Conservation (phyloP, 2,888 invertebrate genomes). For the Tubiluchus corallicola region DNA sequence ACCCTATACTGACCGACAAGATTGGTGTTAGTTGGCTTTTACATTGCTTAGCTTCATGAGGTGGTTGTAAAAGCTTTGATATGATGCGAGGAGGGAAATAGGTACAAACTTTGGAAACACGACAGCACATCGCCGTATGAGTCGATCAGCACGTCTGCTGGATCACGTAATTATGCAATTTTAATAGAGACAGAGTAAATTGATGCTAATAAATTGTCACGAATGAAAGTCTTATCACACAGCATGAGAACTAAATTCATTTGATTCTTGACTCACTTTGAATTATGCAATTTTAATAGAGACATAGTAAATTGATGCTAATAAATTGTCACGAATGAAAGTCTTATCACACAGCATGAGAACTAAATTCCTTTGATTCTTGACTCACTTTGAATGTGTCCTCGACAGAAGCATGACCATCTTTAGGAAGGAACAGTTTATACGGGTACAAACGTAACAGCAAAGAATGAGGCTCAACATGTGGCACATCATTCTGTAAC, state of each 20-base stretch:
- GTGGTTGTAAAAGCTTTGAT: too few relatives aligned
- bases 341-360: too few relatives aligned
- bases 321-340: neutral
- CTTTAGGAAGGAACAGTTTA: constrained; percentile 52
- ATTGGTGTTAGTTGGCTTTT: too few relatives aligned
- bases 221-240: constrained; percentile 9
- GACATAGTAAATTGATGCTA: constrained; percentile 11
- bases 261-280: too few relatives aligned
- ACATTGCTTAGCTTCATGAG: too few relatives aligned
- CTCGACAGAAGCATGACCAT: constrained; percentile 50
- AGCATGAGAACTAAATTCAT: constrained; percentile 9
- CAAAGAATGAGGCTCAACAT: constrained; percentile 44
- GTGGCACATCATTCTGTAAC: constrained; percentile 48
- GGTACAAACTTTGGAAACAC: too few relatives aligned
- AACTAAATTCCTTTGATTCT: too few relatives aligned
- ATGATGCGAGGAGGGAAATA: too few relatives aligned
- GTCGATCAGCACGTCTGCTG: too few relatives aligned
- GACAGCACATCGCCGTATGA: too few relatives aligned
- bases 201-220: neutral
- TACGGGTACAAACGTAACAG: constrained; percentile 66
- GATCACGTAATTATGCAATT: constrained; percentile 16
- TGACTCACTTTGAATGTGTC: constrained; percentile 38
- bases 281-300: constrained; percentile 15
- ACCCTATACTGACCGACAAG: too few relatives aligned
- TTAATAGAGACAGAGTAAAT: constrained; percentile 14